These are phyloP conservation scores for Actinopyga echinites DNA, from an alignment of 53 echinoderm and acorn worm species.

Conservation along the genomic window DNA sequence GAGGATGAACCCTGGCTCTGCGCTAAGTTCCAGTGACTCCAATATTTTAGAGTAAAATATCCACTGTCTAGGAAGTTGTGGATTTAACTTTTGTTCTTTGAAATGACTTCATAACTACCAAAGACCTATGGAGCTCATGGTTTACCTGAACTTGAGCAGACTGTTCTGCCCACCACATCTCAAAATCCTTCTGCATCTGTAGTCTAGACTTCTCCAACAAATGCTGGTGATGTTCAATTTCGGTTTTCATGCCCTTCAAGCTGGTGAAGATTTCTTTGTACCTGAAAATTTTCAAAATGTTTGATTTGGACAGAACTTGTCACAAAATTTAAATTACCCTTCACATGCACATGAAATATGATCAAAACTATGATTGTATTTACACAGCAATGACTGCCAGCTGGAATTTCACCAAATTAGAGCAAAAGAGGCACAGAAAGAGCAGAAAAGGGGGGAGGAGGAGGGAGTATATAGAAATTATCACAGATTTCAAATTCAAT, in stretches of 20 bases:
- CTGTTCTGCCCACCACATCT: slow-evolving; percentile 97
- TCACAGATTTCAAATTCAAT: too few species aligned
- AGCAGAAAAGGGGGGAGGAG: too few species aligned
- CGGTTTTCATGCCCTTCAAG: slow-evolving; percentile 83
- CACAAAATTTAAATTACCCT: neutral
- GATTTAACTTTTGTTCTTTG: neutral
- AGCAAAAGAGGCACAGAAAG: too few species aligned
- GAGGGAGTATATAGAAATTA: too few species aligned
- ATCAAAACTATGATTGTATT: too few species aligned
- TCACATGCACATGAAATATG: neutral
- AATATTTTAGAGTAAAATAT: too few species aligned
- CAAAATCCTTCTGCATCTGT: slow-evolving; percentile 98
- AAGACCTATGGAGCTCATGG: neutral
- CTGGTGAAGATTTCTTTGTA: slow-evolving; percentile 86
- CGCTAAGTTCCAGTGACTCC: too few species aligned
- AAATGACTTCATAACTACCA: too few species aligned
- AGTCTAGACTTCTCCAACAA: slow-evolving; percentile 90
- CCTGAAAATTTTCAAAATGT: neutral
- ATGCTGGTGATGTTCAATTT: slow-evolving; percentile 97
- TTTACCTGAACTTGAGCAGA: slow-evolving; percentile 73
- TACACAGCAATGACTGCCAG: too few species aligned
- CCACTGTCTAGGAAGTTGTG: neutral
- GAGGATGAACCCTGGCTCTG: too few species aligned
- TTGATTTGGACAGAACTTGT: too few species aligned
- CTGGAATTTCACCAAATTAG: too few species aligned